A percentile compares a stretch with the other conserved stretches of the same genome.
Evolutionary conservation across 2,888 invertebrate species (phyloP).

Genomic region (Eurytoma adleriae): DNA sequence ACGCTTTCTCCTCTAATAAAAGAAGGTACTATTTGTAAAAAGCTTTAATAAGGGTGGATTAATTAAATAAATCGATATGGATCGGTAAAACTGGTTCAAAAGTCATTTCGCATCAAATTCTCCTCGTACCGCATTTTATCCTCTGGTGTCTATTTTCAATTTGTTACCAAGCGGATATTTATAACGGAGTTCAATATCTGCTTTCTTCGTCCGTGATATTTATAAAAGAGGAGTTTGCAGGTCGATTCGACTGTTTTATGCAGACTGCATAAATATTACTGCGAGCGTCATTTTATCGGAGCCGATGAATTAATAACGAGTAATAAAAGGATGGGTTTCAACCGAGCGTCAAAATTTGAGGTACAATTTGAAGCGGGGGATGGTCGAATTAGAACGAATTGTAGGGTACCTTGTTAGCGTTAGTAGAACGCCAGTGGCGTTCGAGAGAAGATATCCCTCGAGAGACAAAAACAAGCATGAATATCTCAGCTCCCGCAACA

Average conservation of each 20-base stretch:
- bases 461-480: constrained; percentile 65
- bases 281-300: too few species aligned
- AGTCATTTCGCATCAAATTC: background rate
- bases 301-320: too few species aligned
- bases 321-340: too few species aligned
- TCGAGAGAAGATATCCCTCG: constrained; percentile 55
- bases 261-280: too few species aligned
- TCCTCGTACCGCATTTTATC: background rate
- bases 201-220: background rate
- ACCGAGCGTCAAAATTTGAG: too few species aligned
- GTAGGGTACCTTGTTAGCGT: constrained; percentile 19
- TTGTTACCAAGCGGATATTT: constrained; percentile 14
- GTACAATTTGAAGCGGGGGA: background rate
- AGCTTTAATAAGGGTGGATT: too few species aligned
- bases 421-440: constrained; percentile 12
- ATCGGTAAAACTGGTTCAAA: background rate
- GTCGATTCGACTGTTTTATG: too few species aligned
- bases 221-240: too few species aligned
- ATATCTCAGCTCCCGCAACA: constrained; percentile 60
- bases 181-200: constrained; percentile 17
- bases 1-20: constrained; percentile 1
- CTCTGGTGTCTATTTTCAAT: constrained; percentile 3
- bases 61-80: too few species aligned
- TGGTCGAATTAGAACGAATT: constrained; percentile 18
- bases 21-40: too few species aligned